These are phyloP conservation scores for Parapristionchus giblindavisi DNA, from an alignment of 2,888 invertebrate species.

Conservation along the genomic window DNA sequence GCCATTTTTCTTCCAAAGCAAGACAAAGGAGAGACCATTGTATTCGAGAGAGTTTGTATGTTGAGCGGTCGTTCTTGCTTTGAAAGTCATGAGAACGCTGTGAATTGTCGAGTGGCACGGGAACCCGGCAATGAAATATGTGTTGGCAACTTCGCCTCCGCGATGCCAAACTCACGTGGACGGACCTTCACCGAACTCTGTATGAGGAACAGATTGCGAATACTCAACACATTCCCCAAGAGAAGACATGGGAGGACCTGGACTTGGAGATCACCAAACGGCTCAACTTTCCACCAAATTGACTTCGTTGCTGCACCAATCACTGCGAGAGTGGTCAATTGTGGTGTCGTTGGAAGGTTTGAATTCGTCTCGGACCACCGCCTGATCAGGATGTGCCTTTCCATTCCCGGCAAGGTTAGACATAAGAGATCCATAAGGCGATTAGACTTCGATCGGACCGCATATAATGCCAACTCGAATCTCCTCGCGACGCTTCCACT, in stretches of 20 bases:
- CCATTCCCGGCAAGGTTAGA: neutral
- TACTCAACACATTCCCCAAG: constrained; percentile 11
- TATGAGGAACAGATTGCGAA: neutral
- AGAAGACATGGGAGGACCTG: neutral
- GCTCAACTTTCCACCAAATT: constrained; percentile 13
- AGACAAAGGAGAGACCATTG: too few species aligned
- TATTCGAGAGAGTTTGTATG: too few species aligned
- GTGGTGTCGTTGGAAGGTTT: neutral
- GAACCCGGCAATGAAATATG: neutral
- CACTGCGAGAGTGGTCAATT: neutral
- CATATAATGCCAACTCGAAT: neutral
- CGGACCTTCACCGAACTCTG: neutral
- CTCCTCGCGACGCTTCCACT: too few species aligned
- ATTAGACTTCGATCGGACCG: neutral
- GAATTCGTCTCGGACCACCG: constrained; percentile 4
- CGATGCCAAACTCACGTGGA: neutral
- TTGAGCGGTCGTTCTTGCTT: too few species aligned
- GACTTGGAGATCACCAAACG: constrained; percentile 17
- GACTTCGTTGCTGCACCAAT: constrained; percentile 3
- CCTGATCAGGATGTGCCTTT: neutral
- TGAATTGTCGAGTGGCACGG: neutral
- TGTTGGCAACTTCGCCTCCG: neutral
- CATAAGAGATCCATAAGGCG: neutral
- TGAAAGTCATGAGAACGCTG: too few species aligned
- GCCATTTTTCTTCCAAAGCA: too few species aligned